A percentile compares a stretch with the other conserved stretches of the same genome.
Evolutionary conservation across 2,797 vertebrate genomes (phyloP).

Genomic region (Yasuhikotakia modesta): DNA sequence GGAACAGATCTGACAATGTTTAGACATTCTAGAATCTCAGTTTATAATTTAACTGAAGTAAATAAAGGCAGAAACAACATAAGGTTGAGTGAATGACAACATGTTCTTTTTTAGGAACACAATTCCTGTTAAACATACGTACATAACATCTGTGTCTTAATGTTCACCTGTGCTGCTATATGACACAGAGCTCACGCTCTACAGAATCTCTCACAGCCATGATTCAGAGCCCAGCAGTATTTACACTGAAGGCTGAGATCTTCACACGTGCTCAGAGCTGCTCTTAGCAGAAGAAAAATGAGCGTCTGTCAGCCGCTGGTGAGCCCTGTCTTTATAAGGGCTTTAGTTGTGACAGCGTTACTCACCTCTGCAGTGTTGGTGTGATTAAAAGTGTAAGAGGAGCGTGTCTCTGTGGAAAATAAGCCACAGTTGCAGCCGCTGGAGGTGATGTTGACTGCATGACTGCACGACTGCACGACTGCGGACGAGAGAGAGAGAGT

Average conservation of each 20-base stretch:
- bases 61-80: not conserved
- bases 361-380: constrained; percentile 59
- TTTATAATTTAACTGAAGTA: not conserved
- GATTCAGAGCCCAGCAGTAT: constrained; percentile 76
- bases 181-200: constrained; percentile 63
- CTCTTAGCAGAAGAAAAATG: constrained; percentile 52
- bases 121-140: constrained; percentile 45
- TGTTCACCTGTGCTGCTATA: constrained; percentile 68
- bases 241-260: constrained; percentile 66
- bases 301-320: constrained; percentile 48
- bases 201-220: constrained; percentile 49
- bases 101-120: not conserved
- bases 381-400: constrained; percentile 71
- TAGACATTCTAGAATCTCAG: not conserved
- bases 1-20: not conserved
- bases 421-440: constrained; percentile 52
- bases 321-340: constrained; percentile 52
- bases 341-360: constrained; percentile 54
- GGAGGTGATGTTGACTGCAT: constrained; percentile 47
- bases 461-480: not conserved
- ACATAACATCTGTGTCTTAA: constrained; percentile 69
- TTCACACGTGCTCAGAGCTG: not conserved
- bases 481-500: constrained; percentile 50
- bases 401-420: constrained; percentile 61
- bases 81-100: not conserved